Conservation (phyloP, 2,888 invertebrate genomes). For the Erebia epiphron region DNA sequence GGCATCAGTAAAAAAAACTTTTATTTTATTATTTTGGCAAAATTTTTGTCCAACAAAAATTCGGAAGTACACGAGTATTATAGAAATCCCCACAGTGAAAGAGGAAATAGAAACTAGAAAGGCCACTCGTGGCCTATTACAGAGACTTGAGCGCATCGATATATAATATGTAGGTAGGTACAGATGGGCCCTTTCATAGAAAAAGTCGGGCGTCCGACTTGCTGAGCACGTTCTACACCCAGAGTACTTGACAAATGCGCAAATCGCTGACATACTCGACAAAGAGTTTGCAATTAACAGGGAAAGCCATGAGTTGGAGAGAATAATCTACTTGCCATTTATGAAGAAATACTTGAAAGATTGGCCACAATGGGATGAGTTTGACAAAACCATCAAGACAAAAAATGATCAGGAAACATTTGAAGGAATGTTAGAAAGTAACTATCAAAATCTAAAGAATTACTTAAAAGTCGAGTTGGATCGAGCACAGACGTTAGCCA, state of each 20-base stretch:
- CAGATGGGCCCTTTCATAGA: too few relatives aligned
- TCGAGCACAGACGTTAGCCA: slow-evolving; percentile 47
- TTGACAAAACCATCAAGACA: slow-evolving; percentile 55
- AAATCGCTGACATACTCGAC: slow-evolving; percentile 60
- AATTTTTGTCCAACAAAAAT: too few relatives aligned
- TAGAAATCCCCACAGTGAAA: too few relatives aligned
- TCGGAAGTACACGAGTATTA: too few relatives aligned
- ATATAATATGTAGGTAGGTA: too few relatives aligned
- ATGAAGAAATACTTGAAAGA: slow-evolving; percentile 68
- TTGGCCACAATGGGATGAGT: slow-evolving; percentile 71
- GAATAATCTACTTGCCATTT: slow-evolving; percentile 63
- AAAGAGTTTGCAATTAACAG: slow-evolving; percentile 59
- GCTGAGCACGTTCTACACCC: too few relatives aligned
- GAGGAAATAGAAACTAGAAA: too few relatives aligned
- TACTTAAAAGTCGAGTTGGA: slow-evolving; percentile 56
- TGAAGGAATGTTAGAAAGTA: slow-evolving; percentile 49
- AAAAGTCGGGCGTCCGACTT: too few relatives aligned
- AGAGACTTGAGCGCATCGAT: too few relatives aligned
- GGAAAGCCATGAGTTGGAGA: slow-evolving; percentile 55
- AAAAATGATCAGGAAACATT: slow-evolving; percentile 44
- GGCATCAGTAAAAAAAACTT: too few relatives aligned
- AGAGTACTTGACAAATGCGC: slow-evolving; percentile 65
- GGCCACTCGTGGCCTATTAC: too few relatives aligned
- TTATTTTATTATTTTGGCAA: too few relatives aligned
- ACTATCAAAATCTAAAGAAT: slow-evolving; percentile 56